A percentile compares a stretch with the other conserved stretches of the same genome.
Evolutionary conservation across 2,113 vertebrate genomes (phyloP).

Genomic region (Amblyornis subalaris): DNA sequence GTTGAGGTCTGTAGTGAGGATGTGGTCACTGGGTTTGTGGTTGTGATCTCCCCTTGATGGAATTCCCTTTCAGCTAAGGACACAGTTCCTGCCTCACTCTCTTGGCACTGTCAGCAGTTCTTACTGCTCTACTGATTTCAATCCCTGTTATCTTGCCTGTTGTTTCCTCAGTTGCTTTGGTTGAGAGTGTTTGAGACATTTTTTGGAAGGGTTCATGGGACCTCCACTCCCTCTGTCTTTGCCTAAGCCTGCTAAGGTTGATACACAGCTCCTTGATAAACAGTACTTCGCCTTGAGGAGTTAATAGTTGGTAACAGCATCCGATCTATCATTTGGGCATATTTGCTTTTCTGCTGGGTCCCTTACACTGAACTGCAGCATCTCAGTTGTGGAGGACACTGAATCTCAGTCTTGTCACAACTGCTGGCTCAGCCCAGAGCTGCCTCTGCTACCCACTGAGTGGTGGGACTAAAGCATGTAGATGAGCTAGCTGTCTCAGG

Average conservation of each 20-base stretch:
- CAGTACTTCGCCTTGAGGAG: background rate
- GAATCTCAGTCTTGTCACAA: background rate
- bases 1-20: background rate
- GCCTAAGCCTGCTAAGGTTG: background rate
- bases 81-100: background rate
- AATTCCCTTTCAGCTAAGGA: background rate
- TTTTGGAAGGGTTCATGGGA: background rate
- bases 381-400: background rate
- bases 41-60: background rate
- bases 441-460: background rate
- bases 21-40: background rate
- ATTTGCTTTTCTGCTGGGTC: background rate
- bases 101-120: background rate
- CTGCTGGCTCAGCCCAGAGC: background rate
- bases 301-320: background rate
- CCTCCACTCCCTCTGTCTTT: background rate
- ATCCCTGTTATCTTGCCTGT: background rate
- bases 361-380: background rate
- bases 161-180: background rate
- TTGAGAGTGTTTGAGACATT: background rate
- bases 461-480: background rate
- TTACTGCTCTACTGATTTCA: background rate
- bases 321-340: background rate
- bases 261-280: background rate
- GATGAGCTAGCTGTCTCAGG: background rate